Conservation (phyloP, 2,888 invertebrate genomes). For the Catonia carolina region DNA sequence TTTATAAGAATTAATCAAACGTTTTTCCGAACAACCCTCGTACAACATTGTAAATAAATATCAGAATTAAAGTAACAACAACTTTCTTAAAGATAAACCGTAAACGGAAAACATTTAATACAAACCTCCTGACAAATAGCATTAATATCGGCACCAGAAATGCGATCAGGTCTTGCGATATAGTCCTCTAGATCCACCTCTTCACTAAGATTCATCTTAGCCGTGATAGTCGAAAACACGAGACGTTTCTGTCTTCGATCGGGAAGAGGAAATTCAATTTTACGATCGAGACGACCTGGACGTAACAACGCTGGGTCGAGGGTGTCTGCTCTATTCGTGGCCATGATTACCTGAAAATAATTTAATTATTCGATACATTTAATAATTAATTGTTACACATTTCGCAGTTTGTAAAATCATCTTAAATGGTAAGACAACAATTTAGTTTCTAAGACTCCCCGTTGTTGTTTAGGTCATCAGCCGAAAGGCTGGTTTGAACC, state of each 20-base stretch:
- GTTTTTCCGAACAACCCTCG: too few relatives aligned
- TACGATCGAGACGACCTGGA: constrained; percentile 94
- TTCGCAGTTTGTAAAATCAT: too few relatives aligned
- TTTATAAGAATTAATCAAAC: too few relatives aligned
- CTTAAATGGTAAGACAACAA: background rate
- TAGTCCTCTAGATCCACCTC: constrained; percentile 99
- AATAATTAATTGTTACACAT: too few relatives aligned
- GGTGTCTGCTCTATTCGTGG: constrained; percentile 78
- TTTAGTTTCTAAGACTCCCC: background rate
- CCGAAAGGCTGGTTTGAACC: too few relatives aligned
- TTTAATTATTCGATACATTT: background rate
- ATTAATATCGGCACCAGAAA: constrained; percentile 98
- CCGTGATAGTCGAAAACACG: constrained; percentile 95
- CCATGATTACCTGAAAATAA: constrained; percentile 44
- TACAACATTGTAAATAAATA: too few relatives aligned
- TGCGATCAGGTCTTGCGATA: constrained; percentile 96
- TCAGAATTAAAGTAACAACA: too few relatives aligned
- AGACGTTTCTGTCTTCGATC: constrained; percentile 90
- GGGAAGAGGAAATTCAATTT: constrained; percentile 97
- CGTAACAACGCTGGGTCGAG: constrained; percentile 94
- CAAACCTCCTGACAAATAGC: constrained; percentile 93
- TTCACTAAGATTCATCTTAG: constrained; percentile 95
- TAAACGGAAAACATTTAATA: too few relatives aligned
- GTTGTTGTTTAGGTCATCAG: too few relatives aligned
- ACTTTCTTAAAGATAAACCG: too few relatives aligned